These are phyloP conservation scores for Scaptomyza pallida DNA, from an alignment of 1,140 invertebrate genomes.

Conservation along the genomic window DNA sequence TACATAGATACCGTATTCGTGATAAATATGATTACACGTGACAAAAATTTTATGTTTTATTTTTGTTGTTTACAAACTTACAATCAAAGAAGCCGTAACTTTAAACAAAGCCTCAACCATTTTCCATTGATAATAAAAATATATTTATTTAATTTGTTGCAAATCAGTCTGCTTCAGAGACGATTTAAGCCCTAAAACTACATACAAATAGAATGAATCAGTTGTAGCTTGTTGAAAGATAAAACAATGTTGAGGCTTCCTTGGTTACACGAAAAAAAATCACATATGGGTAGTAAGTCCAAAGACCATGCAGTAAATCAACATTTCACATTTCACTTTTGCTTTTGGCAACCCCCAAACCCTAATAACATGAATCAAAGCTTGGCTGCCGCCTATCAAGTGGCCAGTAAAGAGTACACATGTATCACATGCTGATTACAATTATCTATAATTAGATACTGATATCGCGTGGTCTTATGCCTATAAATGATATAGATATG, in stretches of 20 bases:
- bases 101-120: too few relatives aligned
- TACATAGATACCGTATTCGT: too few relatives aligned
- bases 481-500: slow-evolving; percentile 15
- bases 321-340: not conserved
- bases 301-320: not conserved
- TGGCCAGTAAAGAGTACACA: not conserved
- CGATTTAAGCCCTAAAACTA: not conserved
- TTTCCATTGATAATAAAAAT: too few relatives aligned
- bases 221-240: not conserved
- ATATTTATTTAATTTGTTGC: too few relatives aligned
- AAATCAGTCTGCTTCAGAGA: too few relatives aligned
- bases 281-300: not conserved
- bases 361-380: slow-evolving; percentile 5
- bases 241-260: not conserved
- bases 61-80: too few relatives aligned
- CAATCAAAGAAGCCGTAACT: too few relatives aligned
- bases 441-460: slow-evolving; percentile 41
- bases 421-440: slow-evolving; percentile 28
- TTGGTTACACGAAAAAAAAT: too few relatives aligned
- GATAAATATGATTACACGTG: too few relatives aligned
- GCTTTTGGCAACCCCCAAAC: not conserved
- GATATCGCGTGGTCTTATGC: slow-evolving; percentile 13
- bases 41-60: too few relatives aligned
- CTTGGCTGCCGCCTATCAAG: slow-evolving; percentile 1
- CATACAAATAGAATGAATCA: too few relatives aligned